Conservation (phyloP, 2,888 invertebrate species). For the Ormyrus nitidulus region DNA sequence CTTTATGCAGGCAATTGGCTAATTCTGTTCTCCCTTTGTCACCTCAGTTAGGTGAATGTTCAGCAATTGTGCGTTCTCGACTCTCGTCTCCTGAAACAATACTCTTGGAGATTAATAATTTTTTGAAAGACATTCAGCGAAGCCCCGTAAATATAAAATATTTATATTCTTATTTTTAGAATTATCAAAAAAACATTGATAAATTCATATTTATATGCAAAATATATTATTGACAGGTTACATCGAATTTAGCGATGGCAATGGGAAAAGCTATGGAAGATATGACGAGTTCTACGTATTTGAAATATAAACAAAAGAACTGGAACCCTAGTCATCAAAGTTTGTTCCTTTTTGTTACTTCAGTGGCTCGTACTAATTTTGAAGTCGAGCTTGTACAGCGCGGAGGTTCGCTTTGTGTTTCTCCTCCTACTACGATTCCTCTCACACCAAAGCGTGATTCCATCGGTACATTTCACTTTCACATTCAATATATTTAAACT, state of each 20-base stretch:
- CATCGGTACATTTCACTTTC: slow-evolving; percentile 78
- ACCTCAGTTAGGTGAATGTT: slow-evolving; percentile 82
- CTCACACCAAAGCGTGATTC: slow-evolving; percentile 87
- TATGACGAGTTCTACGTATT: slow-evolving; percentile 91
- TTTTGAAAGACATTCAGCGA: slow-evolving; percentile 83
- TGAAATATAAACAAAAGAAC: slow-evolving; percentile 86
- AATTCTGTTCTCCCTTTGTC: slow-evolving; percentile 92
- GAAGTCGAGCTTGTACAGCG: slow-evolving; percentile 94
- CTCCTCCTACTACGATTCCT: slow-evolving; percentile 76
- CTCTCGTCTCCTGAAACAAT: slow-evolving; percentile 77
- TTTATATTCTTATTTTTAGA: neutral
- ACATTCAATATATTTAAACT: slow-evolving; percentile 8
- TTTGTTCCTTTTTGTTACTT: slow-evolving; percentile 92
- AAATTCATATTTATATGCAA: neutral
- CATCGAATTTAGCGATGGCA: slow-evolving; percentile 87
- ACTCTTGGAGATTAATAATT: slow-evolving; percentile 77
- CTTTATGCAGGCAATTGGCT: slow-evolving; percentile 93
- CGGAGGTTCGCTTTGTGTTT: slow-evolving; percentile 84
- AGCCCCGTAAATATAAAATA: slow-evolving; percentile 77
- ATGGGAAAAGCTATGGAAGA: slow-evolving; percentile 96
- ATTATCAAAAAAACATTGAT: neutral
- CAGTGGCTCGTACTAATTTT: slow-evolving; percentile 92
- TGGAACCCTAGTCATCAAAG: slow-evolving; percentile 82
- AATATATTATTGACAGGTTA: slow-evolving; percentile 76
- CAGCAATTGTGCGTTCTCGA: slow-evolving; percentile 81